Percentiles rank a stretch among this genome's conserved stretches.
These are phyloP conservation scores for Frieseomelitta varia DNA, from an alignment of 1,140 invertebrate genomes.

Conservation along the genomic window DNA sequence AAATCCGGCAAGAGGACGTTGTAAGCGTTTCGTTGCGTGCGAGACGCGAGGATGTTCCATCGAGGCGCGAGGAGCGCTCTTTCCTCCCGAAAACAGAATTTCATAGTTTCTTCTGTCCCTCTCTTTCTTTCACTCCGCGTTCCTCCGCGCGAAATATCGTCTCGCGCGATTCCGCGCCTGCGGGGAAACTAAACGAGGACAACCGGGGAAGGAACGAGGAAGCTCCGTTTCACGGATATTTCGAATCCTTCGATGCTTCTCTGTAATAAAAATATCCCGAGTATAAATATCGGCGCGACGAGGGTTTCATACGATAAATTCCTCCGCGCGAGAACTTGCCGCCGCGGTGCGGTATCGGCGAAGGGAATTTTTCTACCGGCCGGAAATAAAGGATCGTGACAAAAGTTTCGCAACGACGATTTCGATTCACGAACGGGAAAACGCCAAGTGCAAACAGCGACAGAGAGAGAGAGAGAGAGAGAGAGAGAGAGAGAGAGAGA, in stretches of 20 bases:
- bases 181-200: not conserved
- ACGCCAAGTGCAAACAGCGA: not conserved
- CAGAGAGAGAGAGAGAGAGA: too few species aligned
- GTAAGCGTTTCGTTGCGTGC: not conserved
- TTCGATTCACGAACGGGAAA: not conserved
- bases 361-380: not conserved
- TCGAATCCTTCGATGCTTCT: not conserved
- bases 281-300: not conserved
- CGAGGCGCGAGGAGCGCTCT: not conserved
- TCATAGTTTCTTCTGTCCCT: not conserved
- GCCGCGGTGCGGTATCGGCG: not conserved
- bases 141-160: not conserved
- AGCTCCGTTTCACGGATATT: not conserved
- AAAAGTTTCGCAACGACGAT: not conserved
- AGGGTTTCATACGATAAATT: not conserved
- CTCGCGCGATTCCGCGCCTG: too few species aligned
- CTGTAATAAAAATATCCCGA: not conserved
- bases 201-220: too few species aligned
- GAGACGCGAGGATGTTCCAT: not conserved
- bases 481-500: too few species aligned
- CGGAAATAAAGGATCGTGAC: not conserved
- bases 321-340: not conserved
- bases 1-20: too few species aligned
- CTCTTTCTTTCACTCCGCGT: accelerated
- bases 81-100: not conserved